phyloP scores from a whole-genome alignment of 2,888 invertebrate genomes.

The Thymelicus acteon region DNA sequence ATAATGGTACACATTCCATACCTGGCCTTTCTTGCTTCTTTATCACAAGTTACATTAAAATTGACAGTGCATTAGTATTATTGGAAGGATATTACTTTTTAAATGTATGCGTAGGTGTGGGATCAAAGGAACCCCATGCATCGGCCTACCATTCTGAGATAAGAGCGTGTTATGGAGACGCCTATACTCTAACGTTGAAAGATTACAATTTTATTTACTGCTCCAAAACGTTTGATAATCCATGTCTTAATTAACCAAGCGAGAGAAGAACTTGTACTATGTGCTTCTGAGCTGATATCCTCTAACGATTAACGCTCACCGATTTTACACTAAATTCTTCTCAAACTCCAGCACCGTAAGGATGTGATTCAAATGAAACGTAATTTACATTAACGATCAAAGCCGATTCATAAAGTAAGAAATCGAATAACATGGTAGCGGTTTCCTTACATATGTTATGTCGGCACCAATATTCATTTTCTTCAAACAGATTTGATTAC shows the following conservation, averaged over 20 bases:
- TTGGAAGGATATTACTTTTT: constrained; percentile 70
- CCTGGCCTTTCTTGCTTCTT: constrained; percentile 57
- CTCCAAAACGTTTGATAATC: constrained; percentile 82
- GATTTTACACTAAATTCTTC: constrained; percentile 37
- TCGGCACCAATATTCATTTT: constrained; percentile 77
- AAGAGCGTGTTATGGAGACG: constrained; percentile 79
- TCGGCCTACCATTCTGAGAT: constrained; percentile 74
- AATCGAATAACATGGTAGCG: constrained; percentile 55
- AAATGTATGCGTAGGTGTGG: constrained; percentile 74
- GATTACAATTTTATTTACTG: constrained; percentile 84
- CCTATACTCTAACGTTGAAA: constrained; percentile 72
- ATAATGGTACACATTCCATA: constrained; percentile 45
- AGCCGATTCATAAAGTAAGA: constrained; percentile 42
- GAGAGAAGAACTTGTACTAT: constrained; percentile 64
- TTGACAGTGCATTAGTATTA: constrained; percentile 82
- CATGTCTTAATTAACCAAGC: constrained; percentile 84
- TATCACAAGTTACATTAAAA: constrained; percentile 74
- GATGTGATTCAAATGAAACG: constrained; percentile 29
- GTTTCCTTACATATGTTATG: constrained; percentile 77
- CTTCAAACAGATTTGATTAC: constrained; percentile 71
- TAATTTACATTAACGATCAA: constrained; percentile 36
- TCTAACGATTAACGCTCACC: constrained; percentile 36
- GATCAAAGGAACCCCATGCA: constrained; percentile 79
- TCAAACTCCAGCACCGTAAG: constrained; percentile 39
- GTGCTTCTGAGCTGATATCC: constrained; percentile 44